phyloP scores from a whole-genome alignment of 2,888 invertebrate genomes.

The Lasiommata megera region DNA sequence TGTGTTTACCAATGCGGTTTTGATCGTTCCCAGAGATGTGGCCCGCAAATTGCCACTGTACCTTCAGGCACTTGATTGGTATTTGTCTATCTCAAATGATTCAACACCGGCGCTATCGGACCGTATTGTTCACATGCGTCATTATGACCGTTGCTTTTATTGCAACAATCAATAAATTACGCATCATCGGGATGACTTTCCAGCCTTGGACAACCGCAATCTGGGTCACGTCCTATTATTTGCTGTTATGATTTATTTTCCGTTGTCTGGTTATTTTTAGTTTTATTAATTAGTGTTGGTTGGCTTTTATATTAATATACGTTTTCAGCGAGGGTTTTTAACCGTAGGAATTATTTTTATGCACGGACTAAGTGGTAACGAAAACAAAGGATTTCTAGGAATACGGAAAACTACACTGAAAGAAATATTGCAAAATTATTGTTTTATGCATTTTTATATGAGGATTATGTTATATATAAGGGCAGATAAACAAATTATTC shows the following conservation, averaged over 20 bases:
- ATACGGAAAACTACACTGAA: too few relatives aligned
- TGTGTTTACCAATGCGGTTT: too few relatives aligned
- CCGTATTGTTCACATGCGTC: constrained; percentile 17
- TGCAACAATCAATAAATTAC: constrained; percentile 13
- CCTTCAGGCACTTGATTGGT: too few relatives aligned
- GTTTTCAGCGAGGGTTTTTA: not conserved
- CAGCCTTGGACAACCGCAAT: constrained; percentile 26
- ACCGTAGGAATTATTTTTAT: not conserved
- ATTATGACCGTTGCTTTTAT: constrained; percentile 19
- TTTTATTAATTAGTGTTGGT: constrained; percentile 15
- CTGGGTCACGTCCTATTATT: constrained; percentile 25
- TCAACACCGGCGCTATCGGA: constrained; percentile 14
- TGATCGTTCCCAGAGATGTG: too few relatives aligned
- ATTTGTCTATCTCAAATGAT: constrained; percentile 4
- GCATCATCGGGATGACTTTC: constrained; percentile 17
- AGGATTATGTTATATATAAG: too few relatives aligned
- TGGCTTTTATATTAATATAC: not conserved
- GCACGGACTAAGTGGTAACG: too few relatives aligned
- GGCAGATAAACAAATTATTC: too few relatives aligned
- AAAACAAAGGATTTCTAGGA: too few relatives aligned
- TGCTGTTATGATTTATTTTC: constrained; percentile 19
- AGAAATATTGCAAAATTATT: too few relatives aligned
- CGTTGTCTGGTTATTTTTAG: constrained; percentile 15
- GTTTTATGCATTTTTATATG: too few relatives aligned
- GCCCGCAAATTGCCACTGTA: too few relatives aligned